These are phyloP conservation scores for Melospiza melodia DNA, from an alignment of 2,113 vertebrate species.

Conservation along the genomic window DNA sequence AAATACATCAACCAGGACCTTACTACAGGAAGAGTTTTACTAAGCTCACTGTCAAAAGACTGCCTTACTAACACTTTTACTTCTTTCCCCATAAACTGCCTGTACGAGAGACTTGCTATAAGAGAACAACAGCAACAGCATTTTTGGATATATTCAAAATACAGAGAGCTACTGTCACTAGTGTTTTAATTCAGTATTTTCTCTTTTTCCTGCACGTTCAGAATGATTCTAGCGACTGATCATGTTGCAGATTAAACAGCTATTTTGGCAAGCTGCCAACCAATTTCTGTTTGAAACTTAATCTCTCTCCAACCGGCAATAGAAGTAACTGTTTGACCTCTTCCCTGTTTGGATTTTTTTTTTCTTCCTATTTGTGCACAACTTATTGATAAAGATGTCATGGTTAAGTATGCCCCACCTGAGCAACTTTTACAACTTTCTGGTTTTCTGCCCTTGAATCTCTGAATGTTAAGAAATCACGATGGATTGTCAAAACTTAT, in stretches of 20 bases:
- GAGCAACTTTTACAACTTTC: not conserved
- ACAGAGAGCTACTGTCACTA: not conserved
- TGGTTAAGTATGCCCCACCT: not conserved
- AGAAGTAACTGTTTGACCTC: constrained; percentile 52
- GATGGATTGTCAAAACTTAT: not conserved
- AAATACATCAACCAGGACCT: not conserved
- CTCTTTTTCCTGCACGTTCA: constrained; percentile 2
- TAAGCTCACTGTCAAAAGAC: not conserved
- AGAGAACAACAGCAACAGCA: not conserved
- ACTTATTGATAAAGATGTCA: not conserved
- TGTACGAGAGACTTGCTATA: not conserved
- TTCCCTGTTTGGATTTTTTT: not conserved
- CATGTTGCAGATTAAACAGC: constrained; percentile 42
- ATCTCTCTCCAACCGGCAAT: not conserved
- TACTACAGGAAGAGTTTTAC: not conserved
- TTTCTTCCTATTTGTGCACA: not conserved
- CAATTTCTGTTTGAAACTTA: constrained; percentile 63
- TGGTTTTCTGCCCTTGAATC: not conserved
- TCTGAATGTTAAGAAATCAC: not conserved
- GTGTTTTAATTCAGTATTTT: constrained; percentile 16
- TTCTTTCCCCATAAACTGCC: not conserved
- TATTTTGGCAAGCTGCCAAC: constrained; percentile 32
- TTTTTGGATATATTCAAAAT: not conserved
- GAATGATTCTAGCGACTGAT: constrained; percentile 19
- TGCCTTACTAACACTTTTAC: not conserved